These are phyloP conservation scores for Andrena trimmerana DNA, from an alignment of 2,888 invertebrate genomes.

Conservation along the genomic window DNA sequence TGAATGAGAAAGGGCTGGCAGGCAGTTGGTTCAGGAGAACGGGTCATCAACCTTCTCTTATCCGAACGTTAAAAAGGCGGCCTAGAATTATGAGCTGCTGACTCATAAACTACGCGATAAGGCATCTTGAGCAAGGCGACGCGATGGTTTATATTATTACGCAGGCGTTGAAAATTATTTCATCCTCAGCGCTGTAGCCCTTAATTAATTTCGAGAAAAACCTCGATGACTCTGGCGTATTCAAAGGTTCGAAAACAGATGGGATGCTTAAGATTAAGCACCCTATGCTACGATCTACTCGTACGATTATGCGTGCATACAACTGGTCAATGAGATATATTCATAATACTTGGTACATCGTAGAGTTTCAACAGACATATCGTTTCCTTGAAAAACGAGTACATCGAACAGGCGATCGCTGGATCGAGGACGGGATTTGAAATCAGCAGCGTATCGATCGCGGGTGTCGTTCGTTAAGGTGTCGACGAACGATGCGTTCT, in stretches of 20 bases:
- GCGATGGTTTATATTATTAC: constrained; percentile 7
- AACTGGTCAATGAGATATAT: too few relatives aligned
- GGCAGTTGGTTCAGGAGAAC: background rate
- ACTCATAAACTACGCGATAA: constrained; percentile 65
- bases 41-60: constrained; percentile 63
- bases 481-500: constrained; percentile 26
- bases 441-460: constrained; percentile 20
- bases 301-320: too few relatives aligned
- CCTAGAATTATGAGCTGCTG: constrained; percentile 45
- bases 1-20: constrained; percentile 5
- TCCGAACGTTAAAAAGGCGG: constrained; percentile 55
- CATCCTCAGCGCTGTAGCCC: constrained; percentile 10
- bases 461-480: constrained; percentile 25
- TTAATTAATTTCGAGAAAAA: constrained; percentile 16
- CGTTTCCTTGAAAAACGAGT: background rate
- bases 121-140: constrained; percentile 44
- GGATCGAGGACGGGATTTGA: constrained; percentile 9
- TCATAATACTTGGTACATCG: too few relatives aligned
- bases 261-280: background rate
- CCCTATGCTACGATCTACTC: background rate
- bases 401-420: background rate
- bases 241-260: background rate
- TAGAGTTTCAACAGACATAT: too few relatives aligned
- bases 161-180: constrained; percentile 17
- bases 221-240: background rate